A percentile compares a stretch with the other conserved stretches of the same genome.
Conservation (phyloP, 2,888 invertebrate species). For the Aporophyla nigra region DNA sequence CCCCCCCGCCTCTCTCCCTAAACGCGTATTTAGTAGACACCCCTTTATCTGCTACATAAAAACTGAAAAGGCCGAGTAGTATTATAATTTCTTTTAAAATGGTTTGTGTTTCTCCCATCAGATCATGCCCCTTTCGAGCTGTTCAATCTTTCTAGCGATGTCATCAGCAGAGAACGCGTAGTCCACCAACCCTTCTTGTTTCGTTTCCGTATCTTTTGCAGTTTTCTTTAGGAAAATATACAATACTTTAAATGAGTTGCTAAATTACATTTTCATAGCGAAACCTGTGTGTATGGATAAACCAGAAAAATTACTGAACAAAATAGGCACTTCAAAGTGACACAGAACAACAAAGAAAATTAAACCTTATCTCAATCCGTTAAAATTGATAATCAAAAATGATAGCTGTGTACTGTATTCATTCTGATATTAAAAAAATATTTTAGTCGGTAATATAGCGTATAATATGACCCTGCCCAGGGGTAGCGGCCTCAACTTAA, state of each 20-base stretch:
- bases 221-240: slow-evolving; percentile 69
- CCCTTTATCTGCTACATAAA: too few relatives aligned
- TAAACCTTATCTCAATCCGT: too few relatives aligned
- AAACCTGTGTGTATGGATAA: not conserved
- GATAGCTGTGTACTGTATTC: too few relatives aligned
- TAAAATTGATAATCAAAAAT: too few relatives aligned
- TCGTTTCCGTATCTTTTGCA: slow-evolving; percentile 67
- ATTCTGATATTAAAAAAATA: too few relatives aligned
- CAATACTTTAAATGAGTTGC: not conserved
- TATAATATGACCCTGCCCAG: too few relatives aligned
- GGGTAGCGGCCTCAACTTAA: too few relatives aligned
- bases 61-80: not conserved
- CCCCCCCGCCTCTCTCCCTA: too few relatives aligned
- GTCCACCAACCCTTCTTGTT: slow-evolving; percentile 74
- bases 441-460: too few relatives aligned
- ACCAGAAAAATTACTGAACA: not conserved
- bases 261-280: not conserved
- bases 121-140: slow-evolving; percentile 74
- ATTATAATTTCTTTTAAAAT: not conserved
- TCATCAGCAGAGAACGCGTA: slow-evolving; percentile 85
- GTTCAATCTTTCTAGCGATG: slow-evolving; percentile 84
- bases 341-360: not conserved
- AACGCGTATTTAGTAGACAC: too few relatives aligned
- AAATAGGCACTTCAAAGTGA: not conserved
- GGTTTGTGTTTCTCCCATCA: not conserved